Conservation (phyloP, 2,797 vertebrate genomes). For the Pteropus rufus region DNA sequence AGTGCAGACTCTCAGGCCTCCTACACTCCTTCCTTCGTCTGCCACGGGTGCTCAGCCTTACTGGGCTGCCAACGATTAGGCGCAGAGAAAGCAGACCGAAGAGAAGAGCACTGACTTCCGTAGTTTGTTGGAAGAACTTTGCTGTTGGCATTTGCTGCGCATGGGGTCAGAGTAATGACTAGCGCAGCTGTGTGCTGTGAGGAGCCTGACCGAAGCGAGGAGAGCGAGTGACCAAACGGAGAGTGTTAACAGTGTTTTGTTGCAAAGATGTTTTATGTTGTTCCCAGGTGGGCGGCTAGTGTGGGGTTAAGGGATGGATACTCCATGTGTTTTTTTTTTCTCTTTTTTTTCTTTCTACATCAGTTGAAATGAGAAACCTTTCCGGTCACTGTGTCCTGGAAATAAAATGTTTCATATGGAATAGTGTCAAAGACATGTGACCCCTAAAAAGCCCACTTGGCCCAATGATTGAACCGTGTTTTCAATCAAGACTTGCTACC, state of each 20-base stretch:
- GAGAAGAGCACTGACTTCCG: background rate
- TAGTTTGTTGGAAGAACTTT: background rate
- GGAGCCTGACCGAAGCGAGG: background rate
- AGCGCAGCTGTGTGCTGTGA: background rate
- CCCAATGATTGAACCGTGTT: constrained; percentile 30
- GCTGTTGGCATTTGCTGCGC: background rate
- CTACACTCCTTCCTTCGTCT: background rate
- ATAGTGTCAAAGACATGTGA: constrained; percentile 55
- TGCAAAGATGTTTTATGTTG: background rate
- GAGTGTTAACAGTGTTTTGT: background rate
- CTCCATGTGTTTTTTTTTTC: background rate
- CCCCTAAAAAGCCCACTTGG: constrained; percentile 32
- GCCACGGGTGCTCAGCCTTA: background rate
- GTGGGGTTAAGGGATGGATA: background rate
- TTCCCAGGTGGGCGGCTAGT: background rate
- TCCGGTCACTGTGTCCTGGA: constrained; percentile 69
- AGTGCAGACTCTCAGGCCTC: background rate
- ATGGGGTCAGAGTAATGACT: background rate
- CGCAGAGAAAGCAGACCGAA: background rate
- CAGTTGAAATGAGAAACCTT: constrained; percentile 49
- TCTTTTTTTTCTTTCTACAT: background rate
- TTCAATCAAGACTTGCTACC: constrained; percentile 43
- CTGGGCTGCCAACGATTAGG: background rate
- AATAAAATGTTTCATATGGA: constrained; percentile 62
- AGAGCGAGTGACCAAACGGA: background rate